Percentiles rank a stretch among this genome's conserved stretches.
Evolutionary conservation across 2,888 invertebrate genomes (phyloP).

Genomic region (Cataglyphis altisquamis): DNA sequence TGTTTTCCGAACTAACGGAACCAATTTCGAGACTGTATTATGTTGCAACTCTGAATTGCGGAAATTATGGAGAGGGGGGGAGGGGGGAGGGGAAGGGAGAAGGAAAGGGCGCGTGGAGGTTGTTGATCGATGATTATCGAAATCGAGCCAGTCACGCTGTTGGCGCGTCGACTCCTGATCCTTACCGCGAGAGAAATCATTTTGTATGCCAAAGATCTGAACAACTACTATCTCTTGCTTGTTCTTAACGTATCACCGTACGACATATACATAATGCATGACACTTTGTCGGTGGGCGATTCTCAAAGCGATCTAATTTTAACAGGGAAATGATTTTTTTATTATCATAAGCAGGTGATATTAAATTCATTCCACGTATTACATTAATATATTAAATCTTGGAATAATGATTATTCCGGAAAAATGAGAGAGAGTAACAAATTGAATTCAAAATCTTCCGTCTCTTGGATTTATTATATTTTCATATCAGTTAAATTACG

Average conservation of each 20-base stretch:
- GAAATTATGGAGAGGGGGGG: not conserved
- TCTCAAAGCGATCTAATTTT: slow-evolving; percentile 25
- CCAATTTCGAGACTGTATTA: not conserved
- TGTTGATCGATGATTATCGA: slow-evolving; percentile 24
- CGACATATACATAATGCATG: slow-evolving; percentile 9
- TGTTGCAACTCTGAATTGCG: slow-evolving; percentile 10
- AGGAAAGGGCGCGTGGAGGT: not conserved
- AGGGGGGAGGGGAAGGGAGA: too few species aligned
- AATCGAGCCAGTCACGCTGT: slow-evolving; percentile 29
- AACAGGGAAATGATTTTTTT: slow-evolving; percentile 1
- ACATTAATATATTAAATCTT: slow-evolving; percentile 2
- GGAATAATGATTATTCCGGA: not conserved
- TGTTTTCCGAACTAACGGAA: not conserved
- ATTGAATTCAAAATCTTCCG: not conserved
- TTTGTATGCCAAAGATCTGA: slow-evolving; percentile 17
- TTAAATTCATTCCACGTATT: not conserved
- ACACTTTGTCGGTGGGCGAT: not conserved
- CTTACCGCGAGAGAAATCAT: not conserved
- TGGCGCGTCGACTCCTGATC: not conserved
- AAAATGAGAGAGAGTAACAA: not conserved
- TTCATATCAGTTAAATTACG: not conserved
- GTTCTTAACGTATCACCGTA: not conserved
- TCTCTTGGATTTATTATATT: not conserved
- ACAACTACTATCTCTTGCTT: slow-evolving; percentile 11
- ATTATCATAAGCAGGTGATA: slow-evolving; percentile 8